Base-by-base conservation (phyloP, 2,797 vertebrate species). In the Cercopithecus mitis region DNA sequence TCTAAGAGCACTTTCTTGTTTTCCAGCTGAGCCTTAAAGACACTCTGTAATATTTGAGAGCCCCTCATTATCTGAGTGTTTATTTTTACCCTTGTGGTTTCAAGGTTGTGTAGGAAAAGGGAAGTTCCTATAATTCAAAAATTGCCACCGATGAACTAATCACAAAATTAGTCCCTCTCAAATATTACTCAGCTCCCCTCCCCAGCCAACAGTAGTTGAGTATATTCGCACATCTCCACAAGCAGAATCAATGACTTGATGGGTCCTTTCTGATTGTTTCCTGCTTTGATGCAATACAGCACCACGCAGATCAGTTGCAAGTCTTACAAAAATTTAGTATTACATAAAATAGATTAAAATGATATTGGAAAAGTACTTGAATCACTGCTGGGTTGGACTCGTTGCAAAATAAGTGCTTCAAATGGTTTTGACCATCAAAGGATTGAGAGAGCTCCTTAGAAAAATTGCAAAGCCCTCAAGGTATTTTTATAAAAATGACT, bases 261-360 rank as follows among this genome's bases (percentile, higher is more conserved):
- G 50, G 36, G 33, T 47, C 30, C 1, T 80, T 93, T 85, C 25
- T 61, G 17, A 47, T 41, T 36, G 27, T 27, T 64, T 88, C 20
- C 4, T 89, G 73, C 57, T 89, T 90, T 9, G 2, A 7, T 30
- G 9, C 75, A 30, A 0, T n/a, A 0, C 7, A 81, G 6, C 12
- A 12, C 75, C 72, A 36, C 20, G 19, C 30, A 92, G 30, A 22
- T 57, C 19, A 13, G 20, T 30, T 58, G 4, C 36, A 85, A 67
- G 57, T 87, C 52, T 92, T 97, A 30, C 22, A 89, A 30, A 96
- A 91, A 43, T 86, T 58, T n/a, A 95, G 19, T 15, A 12, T 85
- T 82, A 91, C 30, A 19, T 84, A 67, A 89, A 92, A 80, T 79
- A 24, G 5, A 84, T 77, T 73, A 24, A 73, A 57, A 4, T 82